Percentiles rank a stretch among this genome's conserved stretches.
phyloP scores from a whole-genome alignment of 2,797 vertebrate species.

The Oreortyx pictus region DNA sequence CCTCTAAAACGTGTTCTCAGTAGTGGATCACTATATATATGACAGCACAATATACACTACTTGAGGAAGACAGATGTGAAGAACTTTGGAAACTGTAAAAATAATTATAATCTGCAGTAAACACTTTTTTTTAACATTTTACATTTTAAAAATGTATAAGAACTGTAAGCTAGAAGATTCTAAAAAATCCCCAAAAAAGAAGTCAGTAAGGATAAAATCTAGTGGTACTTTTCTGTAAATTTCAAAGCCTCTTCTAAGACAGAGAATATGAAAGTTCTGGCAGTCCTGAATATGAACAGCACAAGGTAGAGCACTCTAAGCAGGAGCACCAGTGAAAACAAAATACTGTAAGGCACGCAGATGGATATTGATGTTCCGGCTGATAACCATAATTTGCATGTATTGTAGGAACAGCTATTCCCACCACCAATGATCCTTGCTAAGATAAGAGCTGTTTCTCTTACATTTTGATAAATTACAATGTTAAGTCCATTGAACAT shows the following conservation, averaged over 20 bases:
- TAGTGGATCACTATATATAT: neutral
- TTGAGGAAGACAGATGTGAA: neutral
- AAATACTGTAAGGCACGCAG: neutral
- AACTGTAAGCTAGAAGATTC: neutral
- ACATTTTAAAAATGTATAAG: neutral
- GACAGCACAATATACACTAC: neutral
- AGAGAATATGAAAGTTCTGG: neutral
- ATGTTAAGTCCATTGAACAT: neutral
- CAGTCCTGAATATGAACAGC: neutral
- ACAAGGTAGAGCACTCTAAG: neutral
- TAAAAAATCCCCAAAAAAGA: neutral
- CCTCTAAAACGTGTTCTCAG: neutral
- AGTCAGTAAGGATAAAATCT: neutral
- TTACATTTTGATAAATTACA: neutral
- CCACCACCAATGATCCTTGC: neutral
- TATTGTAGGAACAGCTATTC: neutral
- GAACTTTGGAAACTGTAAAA: neutral
- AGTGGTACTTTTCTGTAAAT: neutral
- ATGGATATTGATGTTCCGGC: neutral
- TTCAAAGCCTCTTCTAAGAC: neutral
- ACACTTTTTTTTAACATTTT: neutral
- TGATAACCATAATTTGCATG: neutral
- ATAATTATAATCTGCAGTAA: neutral
- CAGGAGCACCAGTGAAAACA: neutral
- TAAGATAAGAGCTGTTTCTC: neutral